Evolutionary conservation across 2,797 vertebrate species (phyloP).

Genomic region (Chloroceryle inda): DNA sequence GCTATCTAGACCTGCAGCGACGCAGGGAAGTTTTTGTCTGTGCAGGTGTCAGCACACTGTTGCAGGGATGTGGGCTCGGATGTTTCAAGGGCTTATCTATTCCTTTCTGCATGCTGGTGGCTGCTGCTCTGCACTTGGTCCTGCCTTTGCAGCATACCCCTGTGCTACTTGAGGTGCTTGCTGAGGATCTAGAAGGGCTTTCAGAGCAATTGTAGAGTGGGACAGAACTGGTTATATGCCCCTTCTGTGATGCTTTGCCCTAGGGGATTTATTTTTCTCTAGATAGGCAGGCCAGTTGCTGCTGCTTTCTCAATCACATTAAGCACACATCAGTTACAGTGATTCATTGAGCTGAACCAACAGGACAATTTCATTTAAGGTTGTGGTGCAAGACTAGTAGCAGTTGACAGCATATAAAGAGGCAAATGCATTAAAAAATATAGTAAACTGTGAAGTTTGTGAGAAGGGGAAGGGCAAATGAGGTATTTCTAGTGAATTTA

Average conservation of each 20-base stretch:
- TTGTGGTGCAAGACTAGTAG: not conserved
- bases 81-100: not conserved
- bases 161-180: not conserved
- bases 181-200: not conserved
- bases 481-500: not conserved
- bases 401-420: not conserved
- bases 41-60: not conserved
- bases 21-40: not conserved
- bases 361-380: not conserved
- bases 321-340: not conserved
- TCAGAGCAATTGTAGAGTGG: not conserved
- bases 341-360: not conserved
- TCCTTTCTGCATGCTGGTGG: not conserved
- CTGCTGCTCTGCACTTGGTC: not conserved
- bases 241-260: not conserved
- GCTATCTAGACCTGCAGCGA: rapidly evolving
- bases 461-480: not conserved
- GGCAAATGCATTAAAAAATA: not conserved
- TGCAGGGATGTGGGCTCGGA: not conserved
- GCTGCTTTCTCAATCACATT: not conserved
- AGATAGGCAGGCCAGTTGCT: not conserved
- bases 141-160: not conserved
- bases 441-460: not conserved
- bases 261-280: not conserved
- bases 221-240: not conserved